phyloP scores from a whole-genome alignment of 2,113 vertebrate genomes.

The Mus musculus region GRCm39 chr9:22044001-22044500 shows the following conservation, averaged over 20 bases:
- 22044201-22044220: background rate
- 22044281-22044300: background rate
- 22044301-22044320: background rate
- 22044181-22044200: background rate
- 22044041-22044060: background rate
- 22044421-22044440: background rate
- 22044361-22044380: background rate
- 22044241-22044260: background rate
- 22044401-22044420: background rate
- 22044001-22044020: background rate
- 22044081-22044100: background rate
- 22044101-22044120: background rate
- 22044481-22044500: background rate
- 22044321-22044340: background rate
- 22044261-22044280: background rate
- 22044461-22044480: too few relatives aligned
- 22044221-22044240: background rate
- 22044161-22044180: background rate
- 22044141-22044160: background rate
- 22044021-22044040: background rate
- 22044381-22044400: background rate
- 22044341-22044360: background rate
- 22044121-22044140: background rate
- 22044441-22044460: background rate
- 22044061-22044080: background rate